A percentile compares a stretch with the other conserved stretches of the same genome.
Conservation (phyloP, 2,888 invertebrate genomes). For the Sturmia bella region DNA sequence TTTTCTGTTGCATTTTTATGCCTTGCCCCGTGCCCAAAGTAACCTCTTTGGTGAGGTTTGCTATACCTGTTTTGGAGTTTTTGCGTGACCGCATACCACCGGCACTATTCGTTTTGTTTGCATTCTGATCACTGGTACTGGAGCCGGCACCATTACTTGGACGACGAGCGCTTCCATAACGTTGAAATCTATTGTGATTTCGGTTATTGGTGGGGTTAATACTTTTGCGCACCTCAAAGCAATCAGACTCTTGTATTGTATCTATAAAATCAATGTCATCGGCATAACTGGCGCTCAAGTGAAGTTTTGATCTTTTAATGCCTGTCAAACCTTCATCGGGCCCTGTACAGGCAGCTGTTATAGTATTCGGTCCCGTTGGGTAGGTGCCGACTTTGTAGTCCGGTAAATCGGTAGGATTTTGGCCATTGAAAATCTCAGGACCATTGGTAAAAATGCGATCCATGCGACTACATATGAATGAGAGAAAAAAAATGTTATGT, state of each 20-base stretch:
- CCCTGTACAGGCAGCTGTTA: constrained; percentile 90
- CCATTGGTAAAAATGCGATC: constrained; percentile 78
- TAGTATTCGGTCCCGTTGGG: constrained; percentile 83
- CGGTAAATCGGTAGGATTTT: constrained; percentile 88
- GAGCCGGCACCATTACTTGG: constrained; percentile 71
- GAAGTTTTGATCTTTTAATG: constrained; percentile 86
- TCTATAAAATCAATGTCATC: constrained; percentile 89
- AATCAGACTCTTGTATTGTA: constrained; percentile 82
- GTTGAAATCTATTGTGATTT: constrained; percentile 77
- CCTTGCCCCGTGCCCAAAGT: constrained; percentile 13
- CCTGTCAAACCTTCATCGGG: constrained; percentile 91
- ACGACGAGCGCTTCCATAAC: constrained; percentile 71
- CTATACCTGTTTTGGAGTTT: constrained; percentile 78
- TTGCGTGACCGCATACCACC: constrained; percentile 78
- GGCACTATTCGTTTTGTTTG: constrained; percentile 71
- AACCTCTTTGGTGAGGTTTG: constrained; percentile 69
- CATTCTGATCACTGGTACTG: constrained; percentile 75
- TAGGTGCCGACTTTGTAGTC: constrained; percentile 83
- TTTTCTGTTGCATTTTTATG: constrained; percentile 57
- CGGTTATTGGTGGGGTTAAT: constrained; percentile 71
- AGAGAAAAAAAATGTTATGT: neutral
- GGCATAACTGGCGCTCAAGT: constrained; percentile 85
- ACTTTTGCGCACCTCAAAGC: constrained; percentile 79
- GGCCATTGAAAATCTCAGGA: constrained; percentile 85
- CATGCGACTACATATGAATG: constrained; percentile 76